Evolutionary conservation across 2,888 invertebrate species (phyloP), one percentile per base, ranked within the genome.

Genomic region (Ernsta delagoae): DNA sequence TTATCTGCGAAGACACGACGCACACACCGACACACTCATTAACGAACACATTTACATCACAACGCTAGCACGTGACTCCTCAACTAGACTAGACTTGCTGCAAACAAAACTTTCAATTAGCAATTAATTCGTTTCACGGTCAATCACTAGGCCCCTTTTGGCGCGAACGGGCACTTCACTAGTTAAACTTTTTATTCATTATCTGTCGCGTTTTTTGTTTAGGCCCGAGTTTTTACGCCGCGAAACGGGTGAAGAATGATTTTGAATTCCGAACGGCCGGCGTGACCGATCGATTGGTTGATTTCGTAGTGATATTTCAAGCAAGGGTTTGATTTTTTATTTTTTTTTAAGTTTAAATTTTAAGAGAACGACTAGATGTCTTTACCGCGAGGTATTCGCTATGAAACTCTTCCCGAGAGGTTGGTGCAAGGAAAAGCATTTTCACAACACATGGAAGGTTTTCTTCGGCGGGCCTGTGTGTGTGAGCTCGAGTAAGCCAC

Each of bases 361-460:
- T 79, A 78, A 78, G 81, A 86, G 87, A 86, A 86, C 90, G 89
- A 84, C 83, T 82, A 83, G 85, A 87, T 84, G 93, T 92, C 92
- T 93, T 92, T 93, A 93, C 93, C 93, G 93, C 93, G 93, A 93
- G 93, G 93, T 93, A 91, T 92, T 90, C 93, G 91, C 93, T 93
- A 87, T 92, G 91, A 87, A 93, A 93, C 93, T 93, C 93, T 93
- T 92, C 89, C 92, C 92, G 91, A 90, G 90, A 92, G 92, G 88
- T 92, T 90, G 92, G 85, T 89, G 93, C 93, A 92, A 93, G 92
- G 92, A 93, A 93, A 93, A 92, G 93, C 92, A 93, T 93, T 92
- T 90, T 87, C 84, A 80, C 88, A 88, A 93, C 92, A 93, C 92
- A 93, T 89, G 77, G 82, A 92, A 83, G 82, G 84, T 87, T 92